These are phyloP conservation scores for Pyrrhia umbra DNA, from an alignment of 2,888 invertebrate genomes.

Conservation along the genomic window DNA sequence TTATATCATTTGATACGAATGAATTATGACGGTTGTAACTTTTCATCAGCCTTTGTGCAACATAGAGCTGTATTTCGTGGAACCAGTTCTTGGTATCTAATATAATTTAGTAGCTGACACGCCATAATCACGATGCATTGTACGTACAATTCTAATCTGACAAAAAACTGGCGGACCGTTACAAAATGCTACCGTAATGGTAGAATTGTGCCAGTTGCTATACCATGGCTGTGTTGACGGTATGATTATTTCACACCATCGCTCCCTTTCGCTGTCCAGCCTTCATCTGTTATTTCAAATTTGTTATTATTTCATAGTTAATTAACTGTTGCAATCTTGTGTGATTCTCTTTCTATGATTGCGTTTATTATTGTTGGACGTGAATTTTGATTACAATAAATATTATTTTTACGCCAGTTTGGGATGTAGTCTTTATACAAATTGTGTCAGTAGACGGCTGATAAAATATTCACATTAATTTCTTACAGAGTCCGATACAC, in stretches of 20 bases:
- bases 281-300: conserved; percentile 42
- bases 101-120: conserved; percentile 73
- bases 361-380: conserved; percentile 19
- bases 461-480: conserved; percentile 23
- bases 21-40: conserved; percentile 60
- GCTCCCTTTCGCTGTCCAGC: conserved; percentile 35
- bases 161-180: conserved; percentile 69
- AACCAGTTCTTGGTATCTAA: conserved; percentile 58
- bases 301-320: conserved; percentile 46
- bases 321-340: conserved; percentile 37
- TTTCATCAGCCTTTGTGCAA: conserved; percentile 58
- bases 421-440: background rate
- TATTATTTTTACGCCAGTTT: conserved; percentile 4
- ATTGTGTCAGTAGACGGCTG: background rate
- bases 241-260: conserved; percentile 55
- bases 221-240: conserved; percentile 40
- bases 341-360: conserved; percentile 33
- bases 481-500: conserved; percentile 22
- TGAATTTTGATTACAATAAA: conserved; percentile 6
- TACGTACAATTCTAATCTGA: conserved; percentile 69
- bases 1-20: conserved; percentile 69
- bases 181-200: conserved; percentile 68
- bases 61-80: conserved; percentile 49
- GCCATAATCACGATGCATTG: conserved; percentile 75
- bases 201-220: conserved; percentile 53